These are phyloP conservation scores for Marmota flaviventris DNA, from an alignment of 2,113 vertebrate species.

Conservation along the genomic window DNA sequence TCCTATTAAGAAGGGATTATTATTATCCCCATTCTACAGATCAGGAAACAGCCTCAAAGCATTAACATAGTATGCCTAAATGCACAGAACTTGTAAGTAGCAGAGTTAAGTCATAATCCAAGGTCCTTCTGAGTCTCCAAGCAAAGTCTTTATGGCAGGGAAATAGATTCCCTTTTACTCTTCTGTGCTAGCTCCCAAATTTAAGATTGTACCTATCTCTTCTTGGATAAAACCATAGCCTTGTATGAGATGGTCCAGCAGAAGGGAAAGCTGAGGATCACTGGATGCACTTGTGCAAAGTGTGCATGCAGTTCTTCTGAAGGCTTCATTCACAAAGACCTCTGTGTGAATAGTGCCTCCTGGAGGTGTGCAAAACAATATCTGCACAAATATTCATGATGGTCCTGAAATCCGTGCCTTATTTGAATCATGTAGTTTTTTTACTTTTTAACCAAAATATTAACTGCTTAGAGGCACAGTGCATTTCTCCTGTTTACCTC, in stretches of 20 bases:
- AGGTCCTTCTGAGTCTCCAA: background rate
- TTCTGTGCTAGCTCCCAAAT: background rate
- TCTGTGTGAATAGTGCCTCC: background rate
- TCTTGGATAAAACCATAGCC: background rate
- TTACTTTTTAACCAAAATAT: constrained; percentile 27
- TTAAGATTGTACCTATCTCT: background rate
- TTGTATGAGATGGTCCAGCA: background rate
- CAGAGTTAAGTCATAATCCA: background rate
- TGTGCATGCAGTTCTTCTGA: background rate
- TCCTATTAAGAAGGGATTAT: constrained; percentile 21
- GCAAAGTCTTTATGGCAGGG: background rate
- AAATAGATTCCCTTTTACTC: background rate
- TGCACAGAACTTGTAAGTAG: background rate
- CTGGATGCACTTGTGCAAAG: too few relatives aligned
- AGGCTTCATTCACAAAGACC: background rate
- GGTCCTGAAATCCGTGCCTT: background rate
- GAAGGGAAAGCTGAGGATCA: background rate
- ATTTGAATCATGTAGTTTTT: background rate
- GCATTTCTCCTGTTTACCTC: constrained; percentile 10
- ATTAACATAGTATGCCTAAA: background rate
- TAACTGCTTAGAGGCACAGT: background rate
- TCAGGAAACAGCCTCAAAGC: background rate
- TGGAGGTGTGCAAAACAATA: background rate
- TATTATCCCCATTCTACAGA: constrained; percentile 20
- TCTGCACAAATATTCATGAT: background rate